Base-by-base conservation (phyloP, 2,113 vertebrate genomes). In the Brachirus orientalis region DNA sequence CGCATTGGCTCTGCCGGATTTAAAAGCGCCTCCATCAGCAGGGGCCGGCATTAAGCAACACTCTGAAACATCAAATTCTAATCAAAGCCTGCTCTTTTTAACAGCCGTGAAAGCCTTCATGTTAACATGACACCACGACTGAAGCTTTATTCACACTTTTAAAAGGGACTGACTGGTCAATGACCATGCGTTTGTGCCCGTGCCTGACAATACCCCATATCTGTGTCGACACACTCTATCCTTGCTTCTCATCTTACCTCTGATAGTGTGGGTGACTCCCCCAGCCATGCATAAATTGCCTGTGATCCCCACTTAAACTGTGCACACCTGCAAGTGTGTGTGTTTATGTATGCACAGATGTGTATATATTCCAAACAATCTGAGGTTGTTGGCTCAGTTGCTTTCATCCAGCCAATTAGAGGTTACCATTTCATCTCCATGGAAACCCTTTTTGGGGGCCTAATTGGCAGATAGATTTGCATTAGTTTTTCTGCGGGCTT, bases 381-480 rank as follows among this genome's bases (percentile, higher is more conserved):
- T 87, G 67, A 76, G 75, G 67, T 87, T 83, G 81, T 74, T 65
- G 74, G 73, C 80, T 90, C 77, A 79, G 80, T 86, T 86, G 28
- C 77, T 87, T 86, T 89, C 82, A 90, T 90, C 63, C 71, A 51
- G 63, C 83, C 87, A 86, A 91, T 90, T 90, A 90, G 60, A 81
- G 62, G 52, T 69, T 83, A 57, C 82, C 51, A 69, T 85, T 88
- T 86, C 83, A 85, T 90, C 87, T 86, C 79, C 78, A 78, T 72
- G 68, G 84, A 86, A 90, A 89, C 77, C 68, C 28, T 86, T 74
- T 82, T 84, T 81, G 67, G 61, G 59, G 36, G 69, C 47, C 72
- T 88, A 90, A 92, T 89, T 90, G 84, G 82, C 33, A 75, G 70
- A 68, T 19, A 52, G 47, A 91, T 91, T 90, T 91, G 86, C 86